phyloP scores from a whole-genome alignment of 2,113 vertebrate genomes.

The Coreoperca whiteheadi region DNA sequence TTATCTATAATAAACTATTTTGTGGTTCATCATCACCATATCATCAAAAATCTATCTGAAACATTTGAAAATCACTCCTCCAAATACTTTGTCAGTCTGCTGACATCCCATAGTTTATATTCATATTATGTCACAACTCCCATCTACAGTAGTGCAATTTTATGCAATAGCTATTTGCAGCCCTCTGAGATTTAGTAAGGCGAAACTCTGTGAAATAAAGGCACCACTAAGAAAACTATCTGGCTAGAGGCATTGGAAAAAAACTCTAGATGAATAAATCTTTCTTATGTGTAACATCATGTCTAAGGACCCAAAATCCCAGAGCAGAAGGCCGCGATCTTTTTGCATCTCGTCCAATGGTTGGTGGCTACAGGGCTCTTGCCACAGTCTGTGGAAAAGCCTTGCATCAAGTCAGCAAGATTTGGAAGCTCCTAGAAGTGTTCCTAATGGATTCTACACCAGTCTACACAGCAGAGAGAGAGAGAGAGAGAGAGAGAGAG shows the following conservation, averaged over 20 bases:
- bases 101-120: constrained; percentile 26
- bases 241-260: constrained; percentile 54
- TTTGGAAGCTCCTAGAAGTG: constrained; percentile 73
- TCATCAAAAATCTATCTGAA: background rate
- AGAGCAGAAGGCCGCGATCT: constrained; percentile 62
- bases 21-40: background rate
- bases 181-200: constrained; percentile 46
- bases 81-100: background rate
- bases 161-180: constrained; percentile 45
- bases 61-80: constrained; percentile 4
- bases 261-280: constrained; percentile 68
- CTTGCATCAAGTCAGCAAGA: constrained; percentile 73
- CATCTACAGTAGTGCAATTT: constrained; percentile 41
- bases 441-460: constrained; percentile 74
- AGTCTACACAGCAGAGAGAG: constrained; percentile 46
- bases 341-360: constrained; percentile 59
- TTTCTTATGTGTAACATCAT: constrained; percentile 66
- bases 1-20: constrained; percentile 1
- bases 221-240: constrained; percentile 57
- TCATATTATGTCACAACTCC: constrained; percentile 47
- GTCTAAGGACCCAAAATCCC: constrained; percentile 64
- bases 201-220: constrained; percentile 62
- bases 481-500: background rate
- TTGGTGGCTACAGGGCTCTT: constrained; percentile 59
- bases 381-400: constrained; percentile 66